Conservation (phyloP, 2,888 invertebrate genomes). For the Lacanobia oleracea region DNA sequence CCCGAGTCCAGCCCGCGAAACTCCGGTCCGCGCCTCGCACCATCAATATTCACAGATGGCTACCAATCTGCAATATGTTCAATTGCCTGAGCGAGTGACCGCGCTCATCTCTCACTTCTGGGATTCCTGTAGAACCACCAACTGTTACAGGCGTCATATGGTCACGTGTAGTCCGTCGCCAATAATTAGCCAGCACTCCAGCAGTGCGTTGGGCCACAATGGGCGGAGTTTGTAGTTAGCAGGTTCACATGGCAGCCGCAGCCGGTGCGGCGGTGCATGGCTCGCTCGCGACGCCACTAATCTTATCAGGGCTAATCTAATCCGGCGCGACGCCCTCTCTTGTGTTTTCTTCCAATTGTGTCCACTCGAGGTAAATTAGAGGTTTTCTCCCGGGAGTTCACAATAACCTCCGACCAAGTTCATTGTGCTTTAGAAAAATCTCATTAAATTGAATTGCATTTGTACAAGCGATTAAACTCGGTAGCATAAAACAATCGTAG, state of each 20-base stretch:
- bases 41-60: constrained; percentile 81
- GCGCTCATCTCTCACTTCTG: constrained; percentile 5
- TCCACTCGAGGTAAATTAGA: constrained; percentile 89
- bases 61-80: constrained; percentile 63
- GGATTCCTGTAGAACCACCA: constrained; percentile 7
- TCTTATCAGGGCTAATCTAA: constrained; percentile 89
- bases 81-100: constrained; percentile 17
- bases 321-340: constrained; percentile 87
- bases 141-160: constrained; percentile 9
- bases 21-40: constrained; percentile 73
- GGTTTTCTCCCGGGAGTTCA: constrained; percentile 84
- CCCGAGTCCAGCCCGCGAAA: constrained; percentile 85
- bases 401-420: constrained; percentile 79
- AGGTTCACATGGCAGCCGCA: constrained; percentile 79
- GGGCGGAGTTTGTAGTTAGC: constrained; percentile 81
- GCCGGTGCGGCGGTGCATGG: constrained; percentile 69
- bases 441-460: constrained; percentile 68
- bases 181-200: constrained; percentile 39
- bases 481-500: constrained; percentile 38
- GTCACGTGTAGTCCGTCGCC: constrained; percentile 13
- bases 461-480: constrained; percentile 53
- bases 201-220: constrained; percentile 56
- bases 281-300: constrained; percentile 81
- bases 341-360: constrained; percentile 90
- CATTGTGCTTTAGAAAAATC: constrained; percentile 76